Percentiles rank a stretch among this genome's conserved stretches.
Evolutionary conservation across 2,888 invertebrate species (phyloP).

Genomic region (Plagodis pulveraria): DNA sequence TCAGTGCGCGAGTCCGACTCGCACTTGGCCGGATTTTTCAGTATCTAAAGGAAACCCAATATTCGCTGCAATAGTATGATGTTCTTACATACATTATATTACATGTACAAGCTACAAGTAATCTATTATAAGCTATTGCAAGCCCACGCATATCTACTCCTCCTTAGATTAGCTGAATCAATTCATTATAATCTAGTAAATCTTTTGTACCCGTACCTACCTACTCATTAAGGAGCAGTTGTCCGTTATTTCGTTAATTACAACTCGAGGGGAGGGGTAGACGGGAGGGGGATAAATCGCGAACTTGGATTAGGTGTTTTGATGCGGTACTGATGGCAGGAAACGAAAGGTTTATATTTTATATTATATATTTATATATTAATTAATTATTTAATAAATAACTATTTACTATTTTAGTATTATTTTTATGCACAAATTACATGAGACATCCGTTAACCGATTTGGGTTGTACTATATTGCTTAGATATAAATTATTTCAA

Average conservation of each 20-base stretch:
- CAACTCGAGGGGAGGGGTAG: constrained; percentile 38
- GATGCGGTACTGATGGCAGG: constrained; percentile 60
- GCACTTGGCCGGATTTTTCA: too few species aligned
- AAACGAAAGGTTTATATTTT: not conserved
- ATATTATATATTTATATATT: too few species aligned
- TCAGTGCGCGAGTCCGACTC: too few species aligned
- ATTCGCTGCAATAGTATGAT: too few species aligned
- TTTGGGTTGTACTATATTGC: too few species aligned
- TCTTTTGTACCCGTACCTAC: constrained; percentile 26
- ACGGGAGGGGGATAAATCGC: constrained; percentile 36
- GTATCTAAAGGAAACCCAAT: too few species aligned
- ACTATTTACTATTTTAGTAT: too few species aligned
- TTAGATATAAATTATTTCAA: too few species aligned
- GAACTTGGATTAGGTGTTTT: constrained; percentile 60
- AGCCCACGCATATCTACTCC: constrained; percentile 3
- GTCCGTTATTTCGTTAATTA: constrained; percentile 56
- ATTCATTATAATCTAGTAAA: constrained; percentile 42
- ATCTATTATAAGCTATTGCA: not conserved
- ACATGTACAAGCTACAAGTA: too few species aligned
- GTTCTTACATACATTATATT: too few species aligned
- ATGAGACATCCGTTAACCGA: not conserved
- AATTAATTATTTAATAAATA: too few species aligned
- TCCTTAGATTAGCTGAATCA: constrained; percentile 37
- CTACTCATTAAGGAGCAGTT: constrained; percentile 53
- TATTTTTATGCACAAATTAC: too few species aligned